These are phyloP conservation scores for Crypturellus undulatus DNA, from an alignment of 2,113 vertebrate genomes.

Conservation along the genomic window DNA sequence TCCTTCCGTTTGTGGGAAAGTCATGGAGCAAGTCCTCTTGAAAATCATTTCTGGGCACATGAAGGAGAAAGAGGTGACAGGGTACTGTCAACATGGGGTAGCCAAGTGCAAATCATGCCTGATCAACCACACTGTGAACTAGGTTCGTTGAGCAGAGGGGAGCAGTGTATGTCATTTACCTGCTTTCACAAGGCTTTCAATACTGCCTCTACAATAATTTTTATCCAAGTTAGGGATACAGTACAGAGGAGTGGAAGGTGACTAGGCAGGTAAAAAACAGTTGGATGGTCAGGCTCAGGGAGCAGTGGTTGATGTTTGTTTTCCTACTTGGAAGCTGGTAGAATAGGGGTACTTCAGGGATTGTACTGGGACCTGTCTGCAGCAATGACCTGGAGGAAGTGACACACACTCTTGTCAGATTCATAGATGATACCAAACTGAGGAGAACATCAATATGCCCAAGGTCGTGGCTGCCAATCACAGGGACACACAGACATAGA, in stretches of 20 bases:
- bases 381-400: neutral
- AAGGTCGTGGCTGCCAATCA: neutral
- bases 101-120: neutral
- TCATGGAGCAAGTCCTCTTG: neutral
- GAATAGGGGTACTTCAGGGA: neutral
- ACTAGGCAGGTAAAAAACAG: neutral
- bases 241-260: neutral
- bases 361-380: neutral
- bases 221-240: neutral
- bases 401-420: neutral
- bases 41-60: neutral
- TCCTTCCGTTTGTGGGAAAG: neutral
- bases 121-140: rapidly evolving
- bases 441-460: neutral
- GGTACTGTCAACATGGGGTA: neutral
- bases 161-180: neutral
- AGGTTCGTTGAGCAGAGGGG: neutral
- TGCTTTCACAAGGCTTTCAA: neutral
- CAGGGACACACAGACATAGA: neutral
- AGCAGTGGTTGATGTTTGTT: neutral
- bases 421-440: neutral
- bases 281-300: neutral
- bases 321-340: neutral
- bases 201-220: rapidly evolving
- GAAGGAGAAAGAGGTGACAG: neutral